A percentile compares a stretch with the other conserved stretches of the same genome.
Conservation (phyloP, 2,888 invertebrate genomes). For the Sarcophaga carnaria region DNA sequence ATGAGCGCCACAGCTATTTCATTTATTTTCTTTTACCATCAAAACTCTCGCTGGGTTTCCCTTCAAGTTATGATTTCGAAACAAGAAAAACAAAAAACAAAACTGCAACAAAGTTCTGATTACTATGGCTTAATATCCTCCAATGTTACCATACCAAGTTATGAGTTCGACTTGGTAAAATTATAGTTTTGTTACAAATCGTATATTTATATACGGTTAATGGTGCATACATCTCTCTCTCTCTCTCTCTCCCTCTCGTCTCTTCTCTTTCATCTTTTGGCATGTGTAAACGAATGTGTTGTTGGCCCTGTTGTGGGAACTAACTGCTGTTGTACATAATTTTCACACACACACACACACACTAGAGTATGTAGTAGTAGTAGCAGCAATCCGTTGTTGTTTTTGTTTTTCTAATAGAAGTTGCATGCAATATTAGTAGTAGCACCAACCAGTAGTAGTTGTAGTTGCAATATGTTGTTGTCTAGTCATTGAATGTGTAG, state of each 20-base stretch:
- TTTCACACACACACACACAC: slow-evolving; percentile 55
- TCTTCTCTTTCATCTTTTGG: not conserved
- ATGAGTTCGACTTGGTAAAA: slow-evolving; percentile 50
- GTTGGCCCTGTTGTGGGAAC: slow-evolving; percentile 68
- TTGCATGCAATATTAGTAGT: slow-evolving; percentile 5
- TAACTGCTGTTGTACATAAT: slow-evolving; percentile 64
- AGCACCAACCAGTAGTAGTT: not conserved
- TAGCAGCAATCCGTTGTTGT: not conserved
- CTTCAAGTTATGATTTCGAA: slow-evolving; percentile 20
- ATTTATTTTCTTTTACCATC: no score
- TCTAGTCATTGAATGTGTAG: slow-evolving; percentile 59
- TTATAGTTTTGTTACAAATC: slow-evolving; percentile 76
- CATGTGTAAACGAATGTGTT: slow-evolving; percentile 8
- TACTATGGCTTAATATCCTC: slow-evolving; percentile 50
- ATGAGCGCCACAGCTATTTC: no score
- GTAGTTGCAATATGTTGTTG: slow-evolving; percentile 61
- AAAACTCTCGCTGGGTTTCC: slow-evolving; percentile 5
- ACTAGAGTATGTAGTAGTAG: not conserved
- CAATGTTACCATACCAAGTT: not conserved
- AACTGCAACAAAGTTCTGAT: slow-evolving; percentile 30
- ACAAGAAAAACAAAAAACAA: not conserved
- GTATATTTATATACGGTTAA: slow-evolving; percentile 69
- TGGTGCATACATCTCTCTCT: no score
- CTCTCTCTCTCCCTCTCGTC: no score
- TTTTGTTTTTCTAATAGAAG: not conserved